These are phyloP conservation scores for Zosterops japonicus DNA, from an alignment of 2,113 vertebrate genomes.

Conservation along the genomic window DNA sequence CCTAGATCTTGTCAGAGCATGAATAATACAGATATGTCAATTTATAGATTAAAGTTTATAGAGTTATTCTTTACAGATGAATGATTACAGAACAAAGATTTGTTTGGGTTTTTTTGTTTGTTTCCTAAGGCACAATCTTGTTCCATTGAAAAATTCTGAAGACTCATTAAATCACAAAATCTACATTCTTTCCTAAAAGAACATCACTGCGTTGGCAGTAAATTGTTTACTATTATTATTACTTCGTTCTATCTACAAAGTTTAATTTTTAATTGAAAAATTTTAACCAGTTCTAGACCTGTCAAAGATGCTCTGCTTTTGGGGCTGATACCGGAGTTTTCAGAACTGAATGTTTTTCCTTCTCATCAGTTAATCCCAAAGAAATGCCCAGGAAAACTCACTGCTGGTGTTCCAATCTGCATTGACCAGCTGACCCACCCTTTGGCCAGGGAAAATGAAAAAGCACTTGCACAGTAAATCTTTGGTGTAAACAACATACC, in stretches of 20 bases:
- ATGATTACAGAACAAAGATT: background rate
- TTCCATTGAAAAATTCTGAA: background rate
- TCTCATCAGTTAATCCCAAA: background rate
- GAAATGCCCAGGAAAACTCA: background rate
- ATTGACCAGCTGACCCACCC: background rate
- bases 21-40: background rate
- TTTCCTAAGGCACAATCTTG: background rate
- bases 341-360: background rate
- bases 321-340: background rate
- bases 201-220: background rate
- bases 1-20: background rate
- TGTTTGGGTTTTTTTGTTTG: background rate
- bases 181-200: background rate
- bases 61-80: background rate
- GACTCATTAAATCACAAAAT: background rate
- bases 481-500: background rate
- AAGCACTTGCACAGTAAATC: background rate
- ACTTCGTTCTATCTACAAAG: background rate
- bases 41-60: background rate
- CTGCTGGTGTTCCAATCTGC: background rate
- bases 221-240: background rate
- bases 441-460: background rate
- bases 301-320: background rate
- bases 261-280: background rate
- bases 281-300: background rate